These are phyloP conservation scores for Phrynosoma platyrhinos DNA, from an alignment of 2,113 vertebrate genomes.

Conservation along the genomic window DNA sequence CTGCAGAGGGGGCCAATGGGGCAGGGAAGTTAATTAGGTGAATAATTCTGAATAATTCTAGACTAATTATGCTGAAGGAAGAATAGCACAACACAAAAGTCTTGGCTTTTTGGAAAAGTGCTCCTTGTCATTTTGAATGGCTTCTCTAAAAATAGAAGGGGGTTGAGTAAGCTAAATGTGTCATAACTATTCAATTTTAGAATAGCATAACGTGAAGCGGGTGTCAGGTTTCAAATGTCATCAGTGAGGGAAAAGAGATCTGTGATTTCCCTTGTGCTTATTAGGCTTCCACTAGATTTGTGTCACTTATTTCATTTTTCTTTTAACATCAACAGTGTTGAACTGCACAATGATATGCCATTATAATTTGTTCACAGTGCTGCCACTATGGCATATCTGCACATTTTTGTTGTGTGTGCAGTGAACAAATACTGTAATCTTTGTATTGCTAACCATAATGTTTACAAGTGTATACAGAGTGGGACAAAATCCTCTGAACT, in stretches of 20 bases:
- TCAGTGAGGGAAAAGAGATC: constrained; percentile 20
- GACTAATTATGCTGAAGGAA: constrained; percentile 9
- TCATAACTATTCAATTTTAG: neutral
- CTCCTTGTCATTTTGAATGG: constrained; percentile 9
- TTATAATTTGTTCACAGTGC: neutral
- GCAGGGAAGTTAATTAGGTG: constrained; percentile 20
- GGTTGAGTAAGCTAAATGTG: neutral
- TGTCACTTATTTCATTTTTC: neutral
- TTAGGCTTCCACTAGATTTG: neutral
- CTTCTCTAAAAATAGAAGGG: constrained; percentile 26
- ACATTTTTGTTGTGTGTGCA: too few relatives aligned
- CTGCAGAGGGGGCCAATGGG: neutral
- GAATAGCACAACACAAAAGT: constrained; percentile 8
- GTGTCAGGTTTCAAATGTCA: neutral
- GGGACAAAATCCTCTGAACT: too few relatives aligned
- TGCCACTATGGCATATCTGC: too few relatives aligned
- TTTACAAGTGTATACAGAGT: too few relatives aligned
- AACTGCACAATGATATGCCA: neutral
- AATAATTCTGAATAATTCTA: constrained; percentile 26
- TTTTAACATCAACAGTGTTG: too few relatives aligned
- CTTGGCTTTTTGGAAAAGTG: constrained; percentile 15
- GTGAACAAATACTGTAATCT: too few relatives aligned
- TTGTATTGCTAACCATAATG: too few relatives aligned
- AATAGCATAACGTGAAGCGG: neutral
- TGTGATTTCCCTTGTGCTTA: neutral